Evolutionary conservation across 2,113 vertebrate species (phyloP), one percentile per base, ranked within the genome.

Genomic region (Charadrius vociferus): DNA sequence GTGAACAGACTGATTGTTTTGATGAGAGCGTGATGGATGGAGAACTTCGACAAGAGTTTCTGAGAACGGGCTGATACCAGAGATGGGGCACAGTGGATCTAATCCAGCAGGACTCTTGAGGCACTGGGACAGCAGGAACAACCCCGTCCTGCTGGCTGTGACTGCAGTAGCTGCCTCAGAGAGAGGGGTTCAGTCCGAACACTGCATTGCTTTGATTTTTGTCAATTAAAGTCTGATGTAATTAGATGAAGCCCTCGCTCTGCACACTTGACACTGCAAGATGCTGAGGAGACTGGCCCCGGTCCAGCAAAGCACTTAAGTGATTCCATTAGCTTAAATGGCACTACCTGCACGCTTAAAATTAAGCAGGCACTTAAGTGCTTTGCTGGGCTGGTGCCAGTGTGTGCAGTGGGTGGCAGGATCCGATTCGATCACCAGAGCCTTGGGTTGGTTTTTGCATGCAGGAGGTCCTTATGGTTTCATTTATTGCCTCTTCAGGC

Each of bases 291-390:
- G 81, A 2, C 86, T 96, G 94, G 95, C 96, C 84, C 29, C 7
- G 27, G 30, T 92, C 97, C 96, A 97, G 16, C 56, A 85, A 36
- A 97, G 94, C 95, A 97, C 95, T 97, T 93, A 91, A 56, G 63
- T 91, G 86, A 75, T 89, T 95, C 96, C 89, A 95, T 97, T 96
- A 96, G 93, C 90, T 88, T 62, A 92, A 95, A 91, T 85, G 92
- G 83, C 91, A 67, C 94, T 95, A 97, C 95, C 95, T 95, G 72
- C 41, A 1, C 77, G 83, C 91, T 96, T 95, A 96, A 95, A 86
- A 81, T 75, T 84, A 80, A 95, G 91, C 94, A 75, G 19, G 36
- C 36, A 32, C 81, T 95, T 78, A 97, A 97, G 95, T 96, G 93
- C 91, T 95, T 77, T 71, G 52, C 91, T 97, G 97, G 94, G 93